Conservation (phyloP, 2,113 vertebrate species). For the Callorhinus ursinus region DNA sequence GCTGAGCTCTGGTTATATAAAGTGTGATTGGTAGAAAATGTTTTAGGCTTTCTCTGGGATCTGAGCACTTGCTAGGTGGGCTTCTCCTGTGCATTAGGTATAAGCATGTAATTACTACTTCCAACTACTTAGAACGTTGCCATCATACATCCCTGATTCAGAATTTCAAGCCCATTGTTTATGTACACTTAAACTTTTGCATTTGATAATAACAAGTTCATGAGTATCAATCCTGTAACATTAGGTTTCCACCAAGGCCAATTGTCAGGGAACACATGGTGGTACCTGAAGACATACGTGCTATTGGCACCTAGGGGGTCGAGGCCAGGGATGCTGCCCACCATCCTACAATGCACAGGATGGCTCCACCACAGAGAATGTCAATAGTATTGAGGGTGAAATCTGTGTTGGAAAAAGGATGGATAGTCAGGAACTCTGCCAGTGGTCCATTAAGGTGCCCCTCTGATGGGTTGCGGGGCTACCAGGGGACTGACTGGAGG, state of each 20-base stretch:
- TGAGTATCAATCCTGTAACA: neutral
- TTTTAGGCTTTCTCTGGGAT: neutral
- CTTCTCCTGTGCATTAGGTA: too few relatives aligned
- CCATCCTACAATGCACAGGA: rapidly evolving
- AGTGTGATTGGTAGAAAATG: too few relatives aligned
- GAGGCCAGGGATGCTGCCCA: too few relatives aligned
- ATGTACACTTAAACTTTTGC: neutral
- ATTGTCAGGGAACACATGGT: neutral
- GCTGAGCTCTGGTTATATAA: neutral
- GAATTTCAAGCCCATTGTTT: neutral
- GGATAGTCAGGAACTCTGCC: too few relatives aligned
- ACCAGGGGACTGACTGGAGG: neutral
- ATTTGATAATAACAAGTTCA: neutral
- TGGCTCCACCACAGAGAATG: neutral
- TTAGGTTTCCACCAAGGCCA: neutral
- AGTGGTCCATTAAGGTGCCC: too few relatives aligned
- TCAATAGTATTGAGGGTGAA: neutral
- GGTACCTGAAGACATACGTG: neutral
- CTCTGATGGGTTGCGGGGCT: neutral
- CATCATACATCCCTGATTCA: rapidly evolving
- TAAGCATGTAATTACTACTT: neutral
- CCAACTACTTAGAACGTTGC: rapidly evolving
- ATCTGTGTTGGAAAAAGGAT: neutral
- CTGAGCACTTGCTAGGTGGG: too few relatives aligned
- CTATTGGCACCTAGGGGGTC: neutral